A percentile compares a stretch with the other conserved stretches of the same genome.
Conservation (phyloP, 2,113 vertebrate genomes). For the Crotalus viridis region DNA sequence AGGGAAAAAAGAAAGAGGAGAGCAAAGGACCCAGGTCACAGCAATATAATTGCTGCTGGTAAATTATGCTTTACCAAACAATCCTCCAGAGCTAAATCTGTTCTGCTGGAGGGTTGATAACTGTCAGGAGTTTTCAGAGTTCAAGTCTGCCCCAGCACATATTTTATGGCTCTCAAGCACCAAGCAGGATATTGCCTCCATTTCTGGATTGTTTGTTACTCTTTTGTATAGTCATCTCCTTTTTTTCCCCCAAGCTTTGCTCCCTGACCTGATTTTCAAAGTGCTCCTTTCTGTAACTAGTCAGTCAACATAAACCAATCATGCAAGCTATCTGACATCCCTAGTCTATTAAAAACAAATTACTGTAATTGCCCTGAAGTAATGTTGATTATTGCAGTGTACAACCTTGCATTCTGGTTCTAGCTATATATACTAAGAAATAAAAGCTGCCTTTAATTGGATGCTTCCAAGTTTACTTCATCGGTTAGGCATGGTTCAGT, state of each 20-base stretch:
- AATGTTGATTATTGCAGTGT: no score
- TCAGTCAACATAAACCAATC: background rate
- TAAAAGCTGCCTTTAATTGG: background rate
- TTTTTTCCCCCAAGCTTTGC: background rate
- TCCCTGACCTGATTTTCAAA: background rate
- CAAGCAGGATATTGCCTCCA: background rate
- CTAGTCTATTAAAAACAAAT: background rate
- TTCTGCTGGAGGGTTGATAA: background rate
- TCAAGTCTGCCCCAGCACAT: background rate
- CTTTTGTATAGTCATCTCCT: background rate
- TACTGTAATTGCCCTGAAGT: background rate
- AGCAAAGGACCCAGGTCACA: background rate
- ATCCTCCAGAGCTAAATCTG: background rate
- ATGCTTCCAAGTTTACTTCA: background rate
- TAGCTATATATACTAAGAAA: background rate
- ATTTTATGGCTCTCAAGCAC: background rate
- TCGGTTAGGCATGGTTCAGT: background rate
- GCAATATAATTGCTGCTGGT: constrained; percentile 19
- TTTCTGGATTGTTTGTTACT: background rate
- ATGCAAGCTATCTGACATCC: background rate
- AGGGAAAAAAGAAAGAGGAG: background rate
- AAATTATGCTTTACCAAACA: constrained; percentile 5
- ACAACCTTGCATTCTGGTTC: background rate
- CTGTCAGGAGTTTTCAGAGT: background rate
- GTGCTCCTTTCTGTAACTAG: background rate